Conservation (phyloP, 2,113 vertebrate species). For the Indicator maculatus region DNA sequence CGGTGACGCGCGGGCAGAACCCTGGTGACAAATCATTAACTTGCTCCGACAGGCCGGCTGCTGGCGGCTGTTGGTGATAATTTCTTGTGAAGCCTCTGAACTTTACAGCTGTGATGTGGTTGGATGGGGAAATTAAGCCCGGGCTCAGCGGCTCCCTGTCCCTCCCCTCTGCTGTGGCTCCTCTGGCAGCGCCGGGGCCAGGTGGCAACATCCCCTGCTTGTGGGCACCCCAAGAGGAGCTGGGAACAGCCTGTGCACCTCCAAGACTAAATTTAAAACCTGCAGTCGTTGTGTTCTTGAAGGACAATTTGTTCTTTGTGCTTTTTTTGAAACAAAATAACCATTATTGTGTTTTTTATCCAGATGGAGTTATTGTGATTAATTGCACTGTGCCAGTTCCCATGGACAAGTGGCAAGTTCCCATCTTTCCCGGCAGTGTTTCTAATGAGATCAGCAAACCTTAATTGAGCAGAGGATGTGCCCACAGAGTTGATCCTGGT, state of each 20-base stretch:
- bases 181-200: neutral
- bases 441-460: neutral
- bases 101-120: slow-evolving; percentile 58
- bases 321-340: slow-evolving; percentile 26
- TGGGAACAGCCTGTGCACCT: neutral
- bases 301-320: slow-evolving; percentile 28
- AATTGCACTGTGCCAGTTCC: slow-evolving; percentile 16
- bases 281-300: neutral
- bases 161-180: neutral
- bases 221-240: neutral
- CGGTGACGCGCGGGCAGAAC: slow-evolving; percentile 55
- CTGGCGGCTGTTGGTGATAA: slow-evolving; percentile 68
- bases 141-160: slow-evolving; percentile 5
- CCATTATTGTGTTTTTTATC: neutral
- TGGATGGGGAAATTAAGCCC: slow-evolving; percentile 55
- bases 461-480: neutral
- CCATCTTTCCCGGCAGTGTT: neutral
- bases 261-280: neutral
- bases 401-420: neutral
- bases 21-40: slow-evolving; percentile 73
- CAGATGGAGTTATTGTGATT: slow-evolving; percentile 60
- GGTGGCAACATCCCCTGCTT: neutral
- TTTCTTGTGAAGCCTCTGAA: slow-evolving; percentile 69
- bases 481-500: rapidly evolving
- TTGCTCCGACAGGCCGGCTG: slow-evolving; percentile 63